Evolutionary conservation across 2,113 vertebrate species (phyloP).

Genomic region (Nothocercus julius): DNA sequence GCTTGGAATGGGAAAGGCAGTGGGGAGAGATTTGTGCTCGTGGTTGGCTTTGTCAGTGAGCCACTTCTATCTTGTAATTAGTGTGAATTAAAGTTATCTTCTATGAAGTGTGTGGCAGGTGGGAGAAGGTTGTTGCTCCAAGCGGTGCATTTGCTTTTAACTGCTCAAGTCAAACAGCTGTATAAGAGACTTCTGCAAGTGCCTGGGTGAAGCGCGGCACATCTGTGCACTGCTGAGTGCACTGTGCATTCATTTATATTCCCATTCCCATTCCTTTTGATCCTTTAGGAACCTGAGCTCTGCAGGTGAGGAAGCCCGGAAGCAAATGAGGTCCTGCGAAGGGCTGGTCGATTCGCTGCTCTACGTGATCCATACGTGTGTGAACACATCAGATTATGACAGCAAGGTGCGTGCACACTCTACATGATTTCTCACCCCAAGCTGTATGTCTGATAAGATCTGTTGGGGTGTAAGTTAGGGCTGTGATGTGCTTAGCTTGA

Average conservation of each 20-base stretch:
- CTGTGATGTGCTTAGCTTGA: not conserved
- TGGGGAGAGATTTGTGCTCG: not conserved
- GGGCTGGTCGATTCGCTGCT: slow-evolving; percentile 95
- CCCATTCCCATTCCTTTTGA: not conserved
- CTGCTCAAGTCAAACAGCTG: not conserved
- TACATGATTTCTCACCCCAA: fast-evolving
- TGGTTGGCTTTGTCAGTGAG: fast-evolving
- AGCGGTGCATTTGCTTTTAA: not conserved
- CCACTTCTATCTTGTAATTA: fast-evolving
- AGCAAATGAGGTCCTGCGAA: slow-evolving; percentile 94
- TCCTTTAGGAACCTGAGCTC: slow-evolving; percentile 92
- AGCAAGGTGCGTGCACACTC: slow-evolving; percentile 86
- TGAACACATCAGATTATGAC: slow-evolving; percentile 96
- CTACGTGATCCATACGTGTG: slow-evolving; percentile 96
- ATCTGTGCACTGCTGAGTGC: not conserved
- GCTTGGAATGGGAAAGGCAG: not conserved
- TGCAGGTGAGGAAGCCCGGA: slow-evolving; percentile 94
- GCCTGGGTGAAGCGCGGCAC: not conserved
- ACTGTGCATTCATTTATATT: fast-evolving
- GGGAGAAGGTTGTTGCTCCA: not conserved
- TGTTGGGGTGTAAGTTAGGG: not conserved
- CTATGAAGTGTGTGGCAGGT: not conserved
- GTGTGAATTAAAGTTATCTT: not conserved
- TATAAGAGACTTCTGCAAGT: not conserved
- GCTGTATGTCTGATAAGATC: fast-evolving